These are phyloP conservation scores for Erinaceus europaeus DNA, from an alignment of 2,113 vertebrate species.

Conservation along the genomic window DNA sequence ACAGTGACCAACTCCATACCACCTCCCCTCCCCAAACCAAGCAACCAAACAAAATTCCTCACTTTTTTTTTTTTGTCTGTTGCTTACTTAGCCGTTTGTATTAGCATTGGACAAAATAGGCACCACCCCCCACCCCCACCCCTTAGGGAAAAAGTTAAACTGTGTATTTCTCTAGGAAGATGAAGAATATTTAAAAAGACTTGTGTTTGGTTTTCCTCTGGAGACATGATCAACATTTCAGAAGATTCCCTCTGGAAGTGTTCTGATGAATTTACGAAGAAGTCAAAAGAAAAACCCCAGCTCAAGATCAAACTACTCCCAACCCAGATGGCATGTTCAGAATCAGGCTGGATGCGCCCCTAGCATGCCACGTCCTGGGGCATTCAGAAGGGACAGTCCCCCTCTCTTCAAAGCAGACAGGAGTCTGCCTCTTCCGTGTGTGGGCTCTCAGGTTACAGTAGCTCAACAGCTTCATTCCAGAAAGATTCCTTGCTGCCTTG, in stretches of 20 bases:
- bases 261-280: conserved; percentile 35
- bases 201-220: conserved; percentile 27
- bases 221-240: not conserved
- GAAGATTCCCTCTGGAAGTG: not conserved
- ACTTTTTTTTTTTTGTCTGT: conserved; percentile 55
- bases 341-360: not conserved
- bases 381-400: not conserved
- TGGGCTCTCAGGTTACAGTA: not conserved
- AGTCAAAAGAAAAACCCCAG: not conserved
- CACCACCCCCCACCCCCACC: not conserved
- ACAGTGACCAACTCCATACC: conserved; percentile 16
- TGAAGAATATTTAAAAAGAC: conserved; percentile 12
- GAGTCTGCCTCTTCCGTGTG: not conserved
- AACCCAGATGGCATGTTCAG: not conserved
- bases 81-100: conserved; percentile 48
- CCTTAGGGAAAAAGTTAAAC: conserved; percentile 14
- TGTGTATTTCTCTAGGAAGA: conserved; percentile 27
- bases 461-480: not conserved
- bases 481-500: conserved; percentile 5
- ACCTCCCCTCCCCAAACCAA: conserved; percentile 37
- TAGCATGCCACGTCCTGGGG: not conserved
- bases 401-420: not conserved
- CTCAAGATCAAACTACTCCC: not conserved
- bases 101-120: conserved; percentile 4
- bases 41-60: conserved; percentile 48